Percentiles rank a stretch among this genome's conserved stretches.
Conservation (phyloP, 2,797 vertebrate genomes). For the Acanthopagrus latus region DNA sequence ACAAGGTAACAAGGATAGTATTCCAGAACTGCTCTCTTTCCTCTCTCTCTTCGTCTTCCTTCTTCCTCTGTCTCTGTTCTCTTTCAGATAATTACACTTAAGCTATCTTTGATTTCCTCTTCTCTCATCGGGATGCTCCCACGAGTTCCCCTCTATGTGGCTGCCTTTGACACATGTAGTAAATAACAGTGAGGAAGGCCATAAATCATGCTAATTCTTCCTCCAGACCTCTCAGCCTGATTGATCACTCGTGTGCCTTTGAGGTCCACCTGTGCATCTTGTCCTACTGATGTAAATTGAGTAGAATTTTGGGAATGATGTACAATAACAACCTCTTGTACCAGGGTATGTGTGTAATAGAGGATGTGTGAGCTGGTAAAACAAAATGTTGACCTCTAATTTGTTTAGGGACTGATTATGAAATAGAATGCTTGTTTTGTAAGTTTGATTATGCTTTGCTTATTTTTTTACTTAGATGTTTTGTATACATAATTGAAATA, state of each 20-base stretch:
- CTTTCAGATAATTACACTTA: conserved; percentile 67
- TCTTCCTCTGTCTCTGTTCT: conserved; percentile 10
- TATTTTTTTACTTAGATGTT: background rate
- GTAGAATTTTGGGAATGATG: conserved; percentile 41
- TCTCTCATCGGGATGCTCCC: conserved; percentile 44
- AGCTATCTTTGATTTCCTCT: conserved; percentile 64
- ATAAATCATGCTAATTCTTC: conserved; percentile 72
- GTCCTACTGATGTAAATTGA: conserved; percentile 49
- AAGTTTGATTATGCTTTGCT: background rate
- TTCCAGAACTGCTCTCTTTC: conserved; percentile 31
- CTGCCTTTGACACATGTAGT: conserved; percentile 58
- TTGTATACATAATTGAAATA: background rate
- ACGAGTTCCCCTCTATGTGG: conserved; percentile 42
- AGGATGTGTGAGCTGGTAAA: background rate
- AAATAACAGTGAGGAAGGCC: conserved; percentile 66
- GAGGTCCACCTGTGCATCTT: conserved; percentile 63
- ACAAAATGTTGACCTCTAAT: background rate
- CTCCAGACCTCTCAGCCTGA: conserved; percentile 55
- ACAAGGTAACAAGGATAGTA: conserved; percentile 27
- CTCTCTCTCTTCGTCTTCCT: conserved; percentile 1
- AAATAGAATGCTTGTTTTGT: background rate
- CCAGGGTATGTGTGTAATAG: background rate
- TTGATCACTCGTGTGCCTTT: conserved; percentile 65
- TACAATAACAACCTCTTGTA: background rate
- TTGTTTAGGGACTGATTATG: background rate